Base-by-base conservation (phyloP, 1,140 invertebrate genomes). In the Plectus sambesii region DNA sequence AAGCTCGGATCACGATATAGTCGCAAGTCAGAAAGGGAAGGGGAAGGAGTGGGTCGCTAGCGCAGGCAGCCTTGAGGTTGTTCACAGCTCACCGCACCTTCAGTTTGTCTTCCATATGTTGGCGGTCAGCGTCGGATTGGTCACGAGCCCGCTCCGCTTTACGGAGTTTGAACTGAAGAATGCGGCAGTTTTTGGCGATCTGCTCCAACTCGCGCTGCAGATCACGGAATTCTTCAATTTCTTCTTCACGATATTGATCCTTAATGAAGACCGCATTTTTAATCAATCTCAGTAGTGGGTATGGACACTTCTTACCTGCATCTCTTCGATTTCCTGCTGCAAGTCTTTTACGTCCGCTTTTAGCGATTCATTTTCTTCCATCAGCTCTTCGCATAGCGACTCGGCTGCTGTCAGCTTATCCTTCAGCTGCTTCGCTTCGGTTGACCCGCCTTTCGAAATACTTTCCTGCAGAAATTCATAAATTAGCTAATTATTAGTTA, bases 111-210 rank as follows among this genome's bases (percentile, higher is more conserved):
- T 67, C 53, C 19, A 72, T 29, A 49, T 69, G 64, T 3, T 69
- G 72, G 63, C 86, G 85, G 57, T 94, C 89, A 29, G 77, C 76
- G 68, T 94, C 88, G 17, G 92, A 69, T 60, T 87, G 81, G 49
- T 97, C 90, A 24, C 81, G 77, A 67, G 81, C 81, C 46, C 90
- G 78, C 70, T 99, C 94, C 20, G 86, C 79, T 77, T 98, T 99
- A 60, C 90, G 80, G 41, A 98, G 73, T 73, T 98, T 98, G 69
- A 98, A 98, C 50, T 94, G 94, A 23, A 99, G 75, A 58, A 99
- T 90, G 55, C 93, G 78, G 73, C 90, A 97, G 73, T 97, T 97
- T 71, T 99, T 98, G 23, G 87, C 87, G n/a, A 83, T 84, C 64
- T 87, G 84, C 62, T 94, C 88, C 47, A 93, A 76, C 73, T 89